Base-by-base conservation (phyloP, 1,140 invertebrate species). In the Amyelois transitella region DNA sequence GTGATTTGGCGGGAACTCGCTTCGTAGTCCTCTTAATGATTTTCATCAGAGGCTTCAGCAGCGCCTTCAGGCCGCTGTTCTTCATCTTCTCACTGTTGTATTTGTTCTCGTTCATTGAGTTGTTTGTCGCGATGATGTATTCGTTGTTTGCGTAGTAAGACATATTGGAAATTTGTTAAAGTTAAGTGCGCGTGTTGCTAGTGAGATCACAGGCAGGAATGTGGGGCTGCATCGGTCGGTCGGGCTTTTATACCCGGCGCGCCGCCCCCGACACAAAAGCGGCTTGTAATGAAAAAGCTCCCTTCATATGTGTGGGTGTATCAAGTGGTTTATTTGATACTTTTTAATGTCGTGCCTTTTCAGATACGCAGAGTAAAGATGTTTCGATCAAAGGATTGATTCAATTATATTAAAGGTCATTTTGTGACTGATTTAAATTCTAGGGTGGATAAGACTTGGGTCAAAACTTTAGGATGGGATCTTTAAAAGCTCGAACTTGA, bases 21-120 rank as follows among this genome's bases (percentile, higher is more conserved):
- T 86, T 89, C 43, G 88, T 87, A 22, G 88, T 81, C 72, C 88
- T 91, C 76, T 89, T 91, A 52, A 91, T 89, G 55, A 91, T 82
- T 74, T 79, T 89, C 81, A 89, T 81, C 43, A 89, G 65, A 22
- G 88, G 86, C 61, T 81, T 86, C 71, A 91, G 60, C 50, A 91
- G 86, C 38, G 90, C 88, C 68, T 91, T 91, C 68, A 91, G 81
- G 72, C 89, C 90, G 75, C 90, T 90, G 64, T 84, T 86, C 73
- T 89, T 88, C 75, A 87, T 82, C 73, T 89, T 89, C 60, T 89
- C 83, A 65, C 72, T 82, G 79, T 89, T 89, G 73, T 89, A 88
- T 73, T 84, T 89, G 66, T 89, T 89, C 65, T 89, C 88, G 79
- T 89, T 89, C 61, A 89, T 89, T 55, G 87, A 89, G 79, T 89